Conservation (phyloP, 2,888 invertebrate species). For the Galeruca laticollis region DNA sequence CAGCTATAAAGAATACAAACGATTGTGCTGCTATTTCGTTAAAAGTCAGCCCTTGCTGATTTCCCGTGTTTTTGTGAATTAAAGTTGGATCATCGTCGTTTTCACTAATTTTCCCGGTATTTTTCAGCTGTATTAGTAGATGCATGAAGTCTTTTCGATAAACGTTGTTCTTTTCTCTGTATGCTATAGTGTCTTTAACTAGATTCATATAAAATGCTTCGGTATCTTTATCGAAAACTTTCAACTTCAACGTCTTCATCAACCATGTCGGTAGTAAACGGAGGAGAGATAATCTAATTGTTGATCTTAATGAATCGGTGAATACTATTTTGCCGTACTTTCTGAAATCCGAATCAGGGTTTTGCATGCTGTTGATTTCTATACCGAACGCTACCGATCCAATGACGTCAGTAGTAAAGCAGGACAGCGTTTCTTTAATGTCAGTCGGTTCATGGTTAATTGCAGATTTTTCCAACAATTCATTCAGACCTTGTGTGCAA, state of each 20-base stretch:
- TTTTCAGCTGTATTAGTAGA: conserved; percentile 65
- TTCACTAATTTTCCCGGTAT: conserved; percentile 50
- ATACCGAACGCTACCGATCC: conserved; percentile 72
- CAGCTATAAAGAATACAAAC: conserved; percentile 52
- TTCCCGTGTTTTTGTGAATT: conserved; percentile 20
- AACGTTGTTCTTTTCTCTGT: conserved; percentile 54
- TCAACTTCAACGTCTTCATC: conserved; percentile 5
- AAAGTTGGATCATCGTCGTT: conserved; percentile 40
- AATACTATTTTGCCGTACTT: conserved; percentile 49
- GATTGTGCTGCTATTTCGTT: conserved; percentile 50
- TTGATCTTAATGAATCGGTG: background rate
- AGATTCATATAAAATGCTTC: conserved; percentile 51
- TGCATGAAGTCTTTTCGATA: conserved; percentile 69
- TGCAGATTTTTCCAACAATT: conserved; percentile 41
- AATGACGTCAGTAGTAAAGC: conserved; percentile 72
- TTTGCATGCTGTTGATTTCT: conserved; percentile 69
- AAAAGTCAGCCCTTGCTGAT: conserved; percentile 17
- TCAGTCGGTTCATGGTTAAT: conserved; percentile 40
- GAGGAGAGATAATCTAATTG: background rate
- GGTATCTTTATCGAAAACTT: conserved; percentile 24
- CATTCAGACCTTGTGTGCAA: conserved; percentile 59
- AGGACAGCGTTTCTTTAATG: conserved; percentile 67
- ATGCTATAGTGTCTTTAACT: conserved; percentile 61
- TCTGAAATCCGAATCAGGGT: conserved; percentile 68
- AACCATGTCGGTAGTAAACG: background rate